Conservation (phyloP, 2,113 vertebrate species). For the Lamprotornis superbus region DNA sequence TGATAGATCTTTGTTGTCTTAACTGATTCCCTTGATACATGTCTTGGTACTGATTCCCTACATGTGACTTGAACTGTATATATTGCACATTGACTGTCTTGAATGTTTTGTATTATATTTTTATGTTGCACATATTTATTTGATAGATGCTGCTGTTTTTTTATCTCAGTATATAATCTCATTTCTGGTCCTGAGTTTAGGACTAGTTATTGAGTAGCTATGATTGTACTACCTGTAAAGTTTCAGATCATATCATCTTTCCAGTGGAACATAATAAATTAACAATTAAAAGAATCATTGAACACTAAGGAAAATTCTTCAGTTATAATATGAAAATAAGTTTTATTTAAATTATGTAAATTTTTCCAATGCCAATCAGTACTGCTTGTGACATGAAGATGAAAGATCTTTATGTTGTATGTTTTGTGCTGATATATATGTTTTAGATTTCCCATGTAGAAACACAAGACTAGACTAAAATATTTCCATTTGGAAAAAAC, state of each 20-base stretch:
- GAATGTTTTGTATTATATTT: not conserved
- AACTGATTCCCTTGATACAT: not conserved
- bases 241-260: not conserved
- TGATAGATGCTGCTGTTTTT: accelerated
- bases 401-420: not conserved
- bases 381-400: not conserved
- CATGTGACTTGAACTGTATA: not conserved
- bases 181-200: not conserved
- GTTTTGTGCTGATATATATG: not conserved
- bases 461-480: not conserved
- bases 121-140: not conserved
- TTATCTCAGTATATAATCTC: not conserved
- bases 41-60: not conserved
- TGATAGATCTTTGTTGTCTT: not conserved
- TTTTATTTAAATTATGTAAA: not conserved
- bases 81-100: not conserved
- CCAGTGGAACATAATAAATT: not conserved
- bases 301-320: not conserved
- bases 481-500: not conserved
- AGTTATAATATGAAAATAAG: not conserved
- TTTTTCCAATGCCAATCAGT: not conserved
- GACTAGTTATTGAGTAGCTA: not conserved
- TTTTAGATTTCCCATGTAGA: not conserved
- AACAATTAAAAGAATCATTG: not conserved
- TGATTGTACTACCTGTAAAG: not conserved